phyloP scores from a whole-genome alignment of 2,113 vertebrate species.

The Pristiophorus japonicus region DNA sequence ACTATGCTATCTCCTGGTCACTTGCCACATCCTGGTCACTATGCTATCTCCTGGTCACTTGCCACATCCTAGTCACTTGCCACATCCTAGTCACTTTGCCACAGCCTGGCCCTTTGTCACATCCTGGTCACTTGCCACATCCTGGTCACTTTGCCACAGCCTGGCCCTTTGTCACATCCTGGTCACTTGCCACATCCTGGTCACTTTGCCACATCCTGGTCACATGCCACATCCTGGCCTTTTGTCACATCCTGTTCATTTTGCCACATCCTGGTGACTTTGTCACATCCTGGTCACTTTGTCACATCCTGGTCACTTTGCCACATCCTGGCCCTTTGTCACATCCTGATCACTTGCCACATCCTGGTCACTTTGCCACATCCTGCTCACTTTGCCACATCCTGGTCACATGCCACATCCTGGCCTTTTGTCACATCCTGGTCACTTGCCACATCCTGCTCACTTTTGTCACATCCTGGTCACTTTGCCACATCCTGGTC shows the following conservation, averaged over 20 bases:
- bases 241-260: no score
- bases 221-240: no score
- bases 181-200: background rate
- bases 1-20: no score
- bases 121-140: background rate
- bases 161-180: background rate
- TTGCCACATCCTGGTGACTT: background rate
- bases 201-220: background rate
- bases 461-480: no score
- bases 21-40: background rate
- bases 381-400: background rate
- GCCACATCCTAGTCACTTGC: background rate
- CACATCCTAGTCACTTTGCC: no score
- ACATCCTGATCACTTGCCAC: background rate
- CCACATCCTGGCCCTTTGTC: background rate
- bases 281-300: background rate
- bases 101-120: background rate
- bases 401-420: no score
- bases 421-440: no score
- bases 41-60: no score
- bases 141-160: no score
- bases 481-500: no score
- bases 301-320: no score
- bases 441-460: background rate
- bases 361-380: no score